Percentiles rank a stretch among this genome's conserved stretches.
Evolutionary conservation across 2,797 vertebrate species (phyloP).

Genomic region (Carduelis carduelis): DNA sequence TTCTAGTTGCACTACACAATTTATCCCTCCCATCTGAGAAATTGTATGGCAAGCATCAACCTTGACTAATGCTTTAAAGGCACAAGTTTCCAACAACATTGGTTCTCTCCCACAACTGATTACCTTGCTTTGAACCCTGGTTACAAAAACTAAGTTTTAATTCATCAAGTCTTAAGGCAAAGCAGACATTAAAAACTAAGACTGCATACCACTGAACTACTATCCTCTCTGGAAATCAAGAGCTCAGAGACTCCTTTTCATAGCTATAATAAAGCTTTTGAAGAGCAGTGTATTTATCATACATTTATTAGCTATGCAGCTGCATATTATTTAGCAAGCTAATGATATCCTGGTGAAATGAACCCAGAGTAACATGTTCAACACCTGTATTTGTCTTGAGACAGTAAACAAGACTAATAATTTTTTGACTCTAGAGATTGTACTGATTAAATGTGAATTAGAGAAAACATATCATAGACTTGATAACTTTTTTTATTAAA

Average conservation of each 20-base stretch:
- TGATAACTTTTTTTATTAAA: not conserved
- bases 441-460: not conserved
- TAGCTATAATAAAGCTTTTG: not conserved
- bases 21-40: not conserved
- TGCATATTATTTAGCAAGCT: not conserved
- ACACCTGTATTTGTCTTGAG: not conserved
- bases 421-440: not conserved
- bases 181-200: not conserved
- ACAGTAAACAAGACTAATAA: not conserved
- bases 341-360: not conserved
- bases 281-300: not conserved
- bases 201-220: not conserved
- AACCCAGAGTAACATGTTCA: not conserved
- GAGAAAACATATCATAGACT: not conserved
- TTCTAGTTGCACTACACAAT: not conserved
- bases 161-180: not conserved
- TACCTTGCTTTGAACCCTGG: not conserved
- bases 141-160: not conserved
- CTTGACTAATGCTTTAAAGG: not conserved
- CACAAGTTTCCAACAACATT: not conserved
- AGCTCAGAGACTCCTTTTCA: not conserved
- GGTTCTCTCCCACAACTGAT: not conserved
- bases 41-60: not conserved
- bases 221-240: not conserved
- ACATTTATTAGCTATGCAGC: not conserved